Conservation (phyloP, 53 echinoderm and acorn worm species). For the Holothuria scabra region DNA sequence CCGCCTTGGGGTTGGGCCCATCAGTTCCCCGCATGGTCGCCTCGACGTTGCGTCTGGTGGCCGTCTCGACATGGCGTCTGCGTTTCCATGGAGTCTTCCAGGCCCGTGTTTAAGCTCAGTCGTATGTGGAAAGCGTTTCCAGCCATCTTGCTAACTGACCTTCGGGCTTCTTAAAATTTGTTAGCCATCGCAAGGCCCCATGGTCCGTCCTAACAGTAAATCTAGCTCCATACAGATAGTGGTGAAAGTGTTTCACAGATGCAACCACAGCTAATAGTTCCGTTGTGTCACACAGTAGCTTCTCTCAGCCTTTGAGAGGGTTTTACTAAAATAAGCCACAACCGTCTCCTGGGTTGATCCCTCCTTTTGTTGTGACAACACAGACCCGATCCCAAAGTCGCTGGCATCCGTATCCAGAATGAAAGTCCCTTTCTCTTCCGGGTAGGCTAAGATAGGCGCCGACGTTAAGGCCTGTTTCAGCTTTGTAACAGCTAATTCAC, state of each 20-base stretch:
- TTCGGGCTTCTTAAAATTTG: slow-evolving; percentile 53
- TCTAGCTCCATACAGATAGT: slow-evolving; percentile 32
- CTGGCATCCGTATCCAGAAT: slow-evolving; percentile 60
- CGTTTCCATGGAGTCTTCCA: too few relatives aligned
- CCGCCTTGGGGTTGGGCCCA: too few relatives aligned
- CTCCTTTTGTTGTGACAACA: slow-evolving; percentile 48
- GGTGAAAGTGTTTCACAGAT: slow-evolving; percentile 40
- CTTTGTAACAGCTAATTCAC: slow-evolving; percentile 37
- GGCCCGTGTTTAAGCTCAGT: too few relatives aligned
- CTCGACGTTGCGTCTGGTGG: too few relatives aligned
- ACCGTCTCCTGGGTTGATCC: slow-evolving; percentile 51
- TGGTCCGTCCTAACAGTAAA: slow-evolving; percentile 38
- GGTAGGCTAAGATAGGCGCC: slow-evolving; percentile 49
- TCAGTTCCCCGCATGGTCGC: slow-evolving; percentile 25
- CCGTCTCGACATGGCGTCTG: slow-evolving; percentile 35
- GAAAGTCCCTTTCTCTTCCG: slow-evolving; percentile 28
- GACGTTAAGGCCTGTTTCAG: slow-evolving; percentile 28
- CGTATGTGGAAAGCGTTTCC: slow-evolving; percentile 16
- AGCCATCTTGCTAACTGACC: slow-evolving; percentile 50
- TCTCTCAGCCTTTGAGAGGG: slow-evolving; percentile 49
- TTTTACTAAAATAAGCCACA: slow-evolving; percentile 50
- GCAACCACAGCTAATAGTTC: slow-evolving; percentile 27
- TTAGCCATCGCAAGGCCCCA: slow-evolving; percentile 45
- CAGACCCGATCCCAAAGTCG: slow-evolving; percentile 52
- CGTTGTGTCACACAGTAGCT: slow-evolving; percentile 51